Base-by-base conservation (phyloP, 92 coral and sea anemone species). In the Siderastrea siderea region DNA sequence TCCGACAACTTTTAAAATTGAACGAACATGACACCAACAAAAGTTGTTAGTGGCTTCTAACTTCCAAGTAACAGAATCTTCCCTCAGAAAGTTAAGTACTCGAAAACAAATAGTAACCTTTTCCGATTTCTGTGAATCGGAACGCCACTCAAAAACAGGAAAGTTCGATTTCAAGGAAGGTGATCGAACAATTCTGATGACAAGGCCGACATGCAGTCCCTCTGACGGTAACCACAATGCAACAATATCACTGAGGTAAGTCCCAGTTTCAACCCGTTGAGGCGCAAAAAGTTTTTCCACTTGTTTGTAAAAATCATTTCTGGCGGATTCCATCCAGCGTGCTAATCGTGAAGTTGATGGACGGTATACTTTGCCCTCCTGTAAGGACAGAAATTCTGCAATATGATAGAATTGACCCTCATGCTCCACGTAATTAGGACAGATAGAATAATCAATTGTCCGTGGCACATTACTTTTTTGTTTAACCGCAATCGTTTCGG, bases 381-480 rank as follows among this genome's bases (percentile, higher is more conserved):
- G 93, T n/a, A 90, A 60, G 26, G 90, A 77, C 48, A 90, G 79
- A 84, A 90, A 90, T 54, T 90, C 90, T 17, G 90, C 90, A 3
- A 90, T 90, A 67, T 90, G 90, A 51, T 63, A 90, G 26, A 13
- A 86, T 15, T 77, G 83, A 1, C 92, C 92, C 15, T 86, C 90
- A 61, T 86, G 55, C 84, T 80, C 72, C 12, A 90, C 84, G 60
- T 86, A 90, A 75, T 74, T 90, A 2, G 93, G 93, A 65, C 71
- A 84, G 14, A 15, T 26, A 26, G 90, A 78, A 53, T 86, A 86
- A 57, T 68, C 63, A 1, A 13, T 45, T 6, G 57, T 65, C 14
- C 17, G 65, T 16, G 4, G 47, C 4, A 11, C 0, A 16, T 15
- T 73, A 0, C 44, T 1, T 19, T 44, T 54, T 67, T 13, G n/a